Evolutionary conservation across 1,140 invertebrate genomes (phyloP), one percentile per base, ranked within the genome.

Genomic region (Listronotus bonariensis): DNA sequence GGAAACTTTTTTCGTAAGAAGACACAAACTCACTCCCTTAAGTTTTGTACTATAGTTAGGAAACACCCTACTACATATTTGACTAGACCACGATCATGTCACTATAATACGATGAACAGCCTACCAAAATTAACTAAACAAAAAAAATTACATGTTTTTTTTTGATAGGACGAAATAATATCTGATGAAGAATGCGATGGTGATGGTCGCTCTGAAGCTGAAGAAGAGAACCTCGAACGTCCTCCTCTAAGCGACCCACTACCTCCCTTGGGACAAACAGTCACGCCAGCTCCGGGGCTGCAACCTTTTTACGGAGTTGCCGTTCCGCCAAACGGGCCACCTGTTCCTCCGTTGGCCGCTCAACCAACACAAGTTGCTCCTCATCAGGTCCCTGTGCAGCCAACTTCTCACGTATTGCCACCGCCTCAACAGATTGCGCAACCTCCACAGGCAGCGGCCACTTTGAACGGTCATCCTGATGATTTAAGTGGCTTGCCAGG

Each of bases 151-250:
- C 2, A 12, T 5, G 11, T 14, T 48, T 11, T 56, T 36, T 42
- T 11, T n/a, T 49, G 31, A 0, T 73, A 85, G 85, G 87, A 93
- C 80, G 87, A 92, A 70, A 86, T 91, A 36, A 89, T 90, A 71
- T 84, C 85, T 56, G 92, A 95, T 73, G 91, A 92, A 71, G 90
- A 93, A 69, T 81, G 81, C 67, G 80, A 81, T 48, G 71, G 62
- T 72, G 81, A 77, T 18, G 83, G 82, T 17, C 87, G 87, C 54
- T 85, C 86, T 17, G 87, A 89, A 71, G 85, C 85, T 41, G 89
- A 90, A 57, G 88, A 92, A 67, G 86, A 87, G 10, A 59, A 67
- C 14, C 72, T 65, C 40, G 74, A 76, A 15, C 65, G 73, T n/a
- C 70, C 62, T 3, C 38, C 65, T 14, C 54, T 69, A 36, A 48